Evolutionary conservation across 2,888 invertebrate genomes (phyloP), one percentile per base, ranked within the genome.

Genomic region (Oscheius sp.): DNA sequence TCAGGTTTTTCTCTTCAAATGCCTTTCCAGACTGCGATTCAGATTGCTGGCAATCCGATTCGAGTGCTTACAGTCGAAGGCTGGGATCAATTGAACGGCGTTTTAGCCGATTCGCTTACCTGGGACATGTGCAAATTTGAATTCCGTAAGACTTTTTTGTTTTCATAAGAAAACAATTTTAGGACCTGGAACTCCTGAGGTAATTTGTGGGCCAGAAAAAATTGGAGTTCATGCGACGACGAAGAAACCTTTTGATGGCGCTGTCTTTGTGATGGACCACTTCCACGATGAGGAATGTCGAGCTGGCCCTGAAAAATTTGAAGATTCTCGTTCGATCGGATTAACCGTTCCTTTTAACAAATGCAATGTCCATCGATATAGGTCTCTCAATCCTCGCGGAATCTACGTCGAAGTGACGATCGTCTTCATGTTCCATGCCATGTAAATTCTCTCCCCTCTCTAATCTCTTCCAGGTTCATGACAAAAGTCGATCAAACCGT

Each of bases 401-500:
- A 85, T 86, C 45, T 86, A 80, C 57, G 86, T 86, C 17, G 86
- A 86, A 57, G 80, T 84, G 34, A 82, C 81, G 1, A 77, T 86
- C 33, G 81, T 86, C 3, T 84, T 85, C 75, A 86, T 85, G 85
- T 86, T 86, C 65, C 85, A 85, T 69, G 74, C 75, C 8, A 65
- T 79, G 70, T 80, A 34, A 70, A 72, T 50, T 80, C 79, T 1
- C 76, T 85, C 29, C 78, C 85, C 0, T 83, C 84, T 74, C 86
- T 85, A 83, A 85, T 84, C 57, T 84, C 84, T 67, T 73, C 73
- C n/a, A 64, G 77, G 70, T 85, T 86, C 71, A 82, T 85, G 84
- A 86, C 86, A 1, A 86, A 86, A 72, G 81, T 86, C n/a, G 86
- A 86, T 70, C 86, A 85, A 69, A 85, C 82, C 66, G 84, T 86